Base-by-base conservation (phyloP, 2,797 vertebrate species). In the Clarias laeviceps region DNA sequence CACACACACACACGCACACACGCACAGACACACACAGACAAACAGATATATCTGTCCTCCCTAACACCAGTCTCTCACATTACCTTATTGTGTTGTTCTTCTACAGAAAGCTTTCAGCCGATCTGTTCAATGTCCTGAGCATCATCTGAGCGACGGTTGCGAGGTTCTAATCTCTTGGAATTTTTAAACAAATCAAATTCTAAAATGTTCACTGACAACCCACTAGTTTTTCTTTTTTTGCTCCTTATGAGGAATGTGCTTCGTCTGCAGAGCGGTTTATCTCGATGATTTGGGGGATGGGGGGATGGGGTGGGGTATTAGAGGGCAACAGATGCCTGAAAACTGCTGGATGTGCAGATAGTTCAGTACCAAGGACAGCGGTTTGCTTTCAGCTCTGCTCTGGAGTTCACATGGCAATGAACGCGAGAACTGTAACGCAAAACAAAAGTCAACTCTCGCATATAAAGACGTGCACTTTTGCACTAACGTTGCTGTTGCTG, bases 301-400 rank as follows among this genome's bases (percentile, higher is more conserved):
- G 40, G 40, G 8, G 40, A 1, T 9, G 40, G 6, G 40, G 40
- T 0, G 40, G 66, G 80, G 76, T 50, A 73, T 73, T 17, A 9
- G 57, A 57, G 59, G 68, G 29, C n/a, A 56, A n/a, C 29, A 11
- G 68, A 64, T 80, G 8, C 2, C 34, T 29, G 73, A 69, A 72
- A 50, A 50, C 56, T 68, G 56, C 29, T 32, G n/a, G 17, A 34
- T 29, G 56, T 61, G 29, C 45, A 69, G 18, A 29, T 29, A 57
- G 8, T 88, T 93, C 93, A 94, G 92, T 85, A 90, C 91, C 90
- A 79, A 11, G 91, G 93, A 93, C 92, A 93, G 93, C 80, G 68
- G 15, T 91, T 89, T 89, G 24, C 27, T 37, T 54, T 77, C 18
- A 61, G 80, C 29, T 22, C 56, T 61, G 11, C 54, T 12, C 29